Percentiles rank a stretch among this genome's conserved stretches.
Conservation (phyloP, 2,888 invertebrate genomes). For the Globia sparganii region DNA sequence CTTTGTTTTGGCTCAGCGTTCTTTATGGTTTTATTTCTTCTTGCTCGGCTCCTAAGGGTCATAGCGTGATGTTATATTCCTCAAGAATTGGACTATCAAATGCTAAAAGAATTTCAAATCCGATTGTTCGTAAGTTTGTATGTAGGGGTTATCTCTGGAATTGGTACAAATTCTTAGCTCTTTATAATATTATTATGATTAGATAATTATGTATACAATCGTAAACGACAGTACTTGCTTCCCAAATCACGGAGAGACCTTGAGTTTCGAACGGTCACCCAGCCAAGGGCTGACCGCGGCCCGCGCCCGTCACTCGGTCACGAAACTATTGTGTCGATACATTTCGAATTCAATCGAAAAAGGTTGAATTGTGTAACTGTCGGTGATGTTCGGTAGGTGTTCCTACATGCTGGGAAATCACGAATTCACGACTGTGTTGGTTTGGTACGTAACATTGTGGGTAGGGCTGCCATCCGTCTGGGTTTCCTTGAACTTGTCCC, state of each 20-base stretch:
- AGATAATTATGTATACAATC: not conserved
- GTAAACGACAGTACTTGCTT: not conserved
- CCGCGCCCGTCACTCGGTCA: conserved; percentile 2
- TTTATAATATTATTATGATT: not conserved
- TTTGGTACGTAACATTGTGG: no score
- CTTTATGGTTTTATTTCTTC: not conserved
- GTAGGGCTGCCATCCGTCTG: no score
- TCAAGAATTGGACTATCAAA: no score
- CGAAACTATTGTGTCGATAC: conserved; percentile 29
- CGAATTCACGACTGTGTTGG: no score
- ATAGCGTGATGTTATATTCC: not conserved
- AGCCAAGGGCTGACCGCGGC: conserved; percentile 27
- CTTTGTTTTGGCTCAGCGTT: not conserved
- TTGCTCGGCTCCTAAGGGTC: not conserved
- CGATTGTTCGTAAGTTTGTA: no score
- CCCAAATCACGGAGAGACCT: conserved; percentile 27
- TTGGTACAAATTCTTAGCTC: no score
- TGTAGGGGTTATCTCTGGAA: no score
- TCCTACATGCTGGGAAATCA: not conserved
- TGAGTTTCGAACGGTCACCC: conserved; percentile 9
- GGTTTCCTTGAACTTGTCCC: no score
- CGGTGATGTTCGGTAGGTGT: not conserved
- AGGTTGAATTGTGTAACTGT: conserved; percentile 29
- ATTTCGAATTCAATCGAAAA: conserved; percentile 28
- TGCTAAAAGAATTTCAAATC: no score